These are phyloP conservation scores for Bombus waltoni DNA, from an alignment of 1,140 invertebrate species.

Conservation along the genomic window DNA sequence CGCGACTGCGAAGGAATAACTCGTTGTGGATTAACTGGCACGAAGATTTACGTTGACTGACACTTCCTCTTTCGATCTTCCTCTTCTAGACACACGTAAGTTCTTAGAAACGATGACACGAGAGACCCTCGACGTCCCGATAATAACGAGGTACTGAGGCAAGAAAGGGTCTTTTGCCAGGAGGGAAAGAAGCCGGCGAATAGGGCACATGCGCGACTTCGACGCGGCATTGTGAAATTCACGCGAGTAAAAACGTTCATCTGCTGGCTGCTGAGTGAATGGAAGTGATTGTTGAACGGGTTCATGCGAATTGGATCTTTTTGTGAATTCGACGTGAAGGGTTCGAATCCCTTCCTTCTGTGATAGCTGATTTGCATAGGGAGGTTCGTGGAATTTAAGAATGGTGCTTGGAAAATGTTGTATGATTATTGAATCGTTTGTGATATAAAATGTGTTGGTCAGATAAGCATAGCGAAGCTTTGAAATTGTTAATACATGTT, in stretches of 20 bases:
- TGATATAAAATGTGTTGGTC: neutral
- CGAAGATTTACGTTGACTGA: neutral
- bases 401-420: neutral
- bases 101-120: conserved; percentile 7
- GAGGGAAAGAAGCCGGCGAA: conserved; percentile 38
- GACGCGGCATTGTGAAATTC: conserved; percentile 6
- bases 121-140: conserved; percentile 64
- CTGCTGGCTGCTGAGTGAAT: neutral
- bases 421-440: neutral
- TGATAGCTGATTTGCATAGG: neutral
- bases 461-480: no score
- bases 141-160: conserved; percentile 64
- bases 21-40: no score
- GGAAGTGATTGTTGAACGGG: neutral
- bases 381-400: neutral
- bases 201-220: conserved; percentile 71
- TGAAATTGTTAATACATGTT: neutral
- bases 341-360: neutral
- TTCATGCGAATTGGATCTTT: neutral
- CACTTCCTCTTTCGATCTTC: neutral
- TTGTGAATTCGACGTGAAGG: neutral
- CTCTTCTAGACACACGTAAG: neutral
- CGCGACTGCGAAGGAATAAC: no score
- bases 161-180: conserved; percentile 40
- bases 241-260: no score